phyloP scores from a whole-genome alignment of 35 echinoderm and acorn worm genomes.

The Patiria miniata region DNA sequence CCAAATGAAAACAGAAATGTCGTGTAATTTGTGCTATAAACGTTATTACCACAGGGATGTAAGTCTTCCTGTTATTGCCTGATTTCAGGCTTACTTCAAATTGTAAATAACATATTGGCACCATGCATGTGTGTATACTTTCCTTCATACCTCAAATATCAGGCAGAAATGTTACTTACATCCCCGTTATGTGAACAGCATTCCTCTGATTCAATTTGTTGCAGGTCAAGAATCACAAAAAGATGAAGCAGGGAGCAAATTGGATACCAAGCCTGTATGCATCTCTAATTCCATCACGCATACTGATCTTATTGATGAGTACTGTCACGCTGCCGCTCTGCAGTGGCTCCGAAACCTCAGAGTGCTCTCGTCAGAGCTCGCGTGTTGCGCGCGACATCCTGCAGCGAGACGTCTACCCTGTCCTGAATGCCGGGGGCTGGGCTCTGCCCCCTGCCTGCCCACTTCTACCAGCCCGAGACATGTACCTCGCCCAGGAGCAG shows the following conservation, averaged over 20 bases:
- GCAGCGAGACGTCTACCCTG: background rate
- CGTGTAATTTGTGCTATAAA: no score
- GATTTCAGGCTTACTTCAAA: no score
- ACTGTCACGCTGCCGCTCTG: background rate
- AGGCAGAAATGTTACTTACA: no score
- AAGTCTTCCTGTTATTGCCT: no score
- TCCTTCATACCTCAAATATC: no score
- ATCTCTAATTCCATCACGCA: background rate
- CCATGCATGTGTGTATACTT: no score
- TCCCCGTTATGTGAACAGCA: no score
- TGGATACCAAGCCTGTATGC: background rate
- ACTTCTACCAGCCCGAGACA: constrained; percentile 50
- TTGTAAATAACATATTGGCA: no score
- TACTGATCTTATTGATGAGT: background rate
- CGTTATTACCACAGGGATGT: no score
- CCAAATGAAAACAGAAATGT: no score
- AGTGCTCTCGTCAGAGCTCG: background rate
- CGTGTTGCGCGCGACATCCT: background rate
- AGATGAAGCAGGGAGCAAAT: background rate
- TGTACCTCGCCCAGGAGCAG: constrained; percentile 69
- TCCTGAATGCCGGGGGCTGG: background rate
- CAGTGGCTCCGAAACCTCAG: background rate
- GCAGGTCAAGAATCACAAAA: background rate
- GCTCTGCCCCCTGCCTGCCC: constrained; percentile 40
- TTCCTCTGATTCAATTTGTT: no score